Base-by-base conservation (phyloP, 2,113 vertebrate genomes). In the Sinocyclocheilus grahami region DNA sequence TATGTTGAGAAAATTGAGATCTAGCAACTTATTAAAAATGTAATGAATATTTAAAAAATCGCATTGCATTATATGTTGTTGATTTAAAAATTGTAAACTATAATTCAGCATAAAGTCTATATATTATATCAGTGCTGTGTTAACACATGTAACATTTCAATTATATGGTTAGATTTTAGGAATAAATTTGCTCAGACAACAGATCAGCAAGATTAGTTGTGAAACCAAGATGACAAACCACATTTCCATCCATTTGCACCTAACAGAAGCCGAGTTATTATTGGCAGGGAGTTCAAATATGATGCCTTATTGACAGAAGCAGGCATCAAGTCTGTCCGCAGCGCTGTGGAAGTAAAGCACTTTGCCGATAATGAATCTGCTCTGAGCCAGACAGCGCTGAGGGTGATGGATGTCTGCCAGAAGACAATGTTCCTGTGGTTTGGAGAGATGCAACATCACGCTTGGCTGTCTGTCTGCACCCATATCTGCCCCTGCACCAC, bases 381-480 rank as follows among this genome's bases (percentile, higher is more conserved):
- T 74, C n/a, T 67, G 12, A 77, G 2, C 16, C 72, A 85, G 24
- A 8, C 39, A 69, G 4, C 65, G 5, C 69, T 18, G 72, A 20
- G 60, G 84, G 58, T 42, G 62, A 89, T 77, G 88, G 85, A 69
- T 39, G 33, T 53, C 55, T 83, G 84, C 84, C 86, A 87, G 42
- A 71, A 79, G 79, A 86, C 62, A 76, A 84, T 86, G 58, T 71
- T 84, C 55, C 60, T 87, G 88, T 33, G 80, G 84, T 83, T 87
- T 65, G 67, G 74, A 78, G 48, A 85, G 84, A 81, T 67, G 30
- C 6, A 87, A 85, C 78, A 83, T 83, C 84, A 85, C 72, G 58
- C 75, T 84, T 83, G 79, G 76, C 81, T 86, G 84, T 79, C 88
- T 83, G 76, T 48, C 33, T 42, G 58, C 24, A 72, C 55, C 39